Evolutionary conservation across 2,888 invertebrate species (phyloP).

Genomic region (Caenorhabditis sp.): DNA sequence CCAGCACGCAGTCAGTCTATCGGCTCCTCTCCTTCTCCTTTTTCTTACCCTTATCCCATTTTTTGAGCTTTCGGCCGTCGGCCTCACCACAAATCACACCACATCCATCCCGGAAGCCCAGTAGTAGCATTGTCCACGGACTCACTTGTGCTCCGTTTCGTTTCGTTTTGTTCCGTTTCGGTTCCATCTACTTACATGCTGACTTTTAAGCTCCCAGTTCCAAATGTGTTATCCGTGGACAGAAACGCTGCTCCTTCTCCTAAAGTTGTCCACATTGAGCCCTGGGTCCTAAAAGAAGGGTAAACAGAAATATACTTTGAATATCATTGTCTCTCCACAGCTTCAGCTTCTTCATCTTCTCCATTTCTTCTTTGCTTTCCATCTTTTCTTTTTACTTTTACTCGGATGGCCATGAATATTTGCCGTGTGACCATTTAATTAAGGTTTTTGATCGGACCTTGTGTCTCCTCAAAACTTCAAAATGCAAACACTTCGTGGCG

Average conservation of each 20-base stretch:
- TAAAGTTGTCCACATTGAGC: constrained; percentile 13
- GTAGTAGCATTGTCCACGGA: constrained; percentile 41
- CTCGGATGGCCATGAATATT: constrained; percentile 23
- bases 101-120: constrained; percentile 22
- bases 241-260: background rate
- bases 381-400: constrained; percentile 19
- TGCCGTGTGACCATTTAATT: constrained; percentile 57
- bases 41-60: constrained; percentile 46
- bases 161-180: no score
- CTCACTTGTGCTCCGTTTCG: constrained; percentile 26
- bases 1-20: constrained; percentile 15
- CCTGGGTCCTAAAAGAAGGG: constrained; percentile 25
- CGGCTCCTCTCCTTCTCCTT: constrained; percentile 8
- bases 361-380: constrained; percentile 22
- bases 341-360: background rate
- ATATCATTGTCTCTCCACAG: constrained; percentile 46
- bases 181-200: no score
- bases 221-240: constrained; percentile 37
- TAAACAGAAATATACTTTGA: constrained; percentile 55
- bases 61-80: constrained; percentile 4
- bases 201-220: constrained; percentile 41
- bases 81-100: constrained; percentile 31
- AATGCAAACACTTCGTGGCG: constrained; percentile 43
- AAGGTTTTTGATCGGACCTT: constrained; percentile 60
- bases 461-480: constrained; percentile 41